Conservation (phyloP, 2,888 invertebrate genomes). For the Athetis lepigone region DNA sequence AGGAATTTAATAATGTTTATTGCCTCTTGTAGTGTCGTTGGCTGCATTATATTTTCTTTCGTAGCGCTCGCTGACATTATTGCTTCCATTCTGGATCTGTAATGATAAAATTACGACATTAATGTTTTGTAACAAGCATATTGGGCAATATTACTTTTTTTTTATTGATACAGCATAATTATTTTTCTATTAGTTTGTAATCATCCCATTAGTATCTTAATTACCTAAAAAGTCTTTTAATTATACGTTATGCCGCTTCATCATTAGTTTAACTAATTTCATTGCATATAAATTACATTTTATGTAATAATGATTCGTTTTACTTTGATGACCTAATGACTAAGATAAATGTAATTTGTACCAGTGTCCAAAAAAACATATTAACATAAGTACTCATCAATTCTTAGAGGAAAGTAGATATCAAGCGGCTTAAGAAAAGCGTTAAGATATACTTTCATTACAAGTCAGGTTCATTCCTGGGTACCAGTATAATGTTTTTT, state of each 20-base stretch:
- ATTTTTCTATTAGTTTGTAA: slow-evolving; percentile 38
- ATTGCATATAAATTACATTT: slow-evolving; percentile 16
- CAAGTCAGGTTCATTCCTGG: slow-evolving; percentile 14
- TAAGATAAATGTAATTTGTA: not conserved
- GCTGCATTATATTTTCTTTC: slow-evolving; percentile 80
- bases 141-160: slow-evolving; percentile 22
- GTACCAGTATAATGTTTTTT: slow-evolving; percentile 28
- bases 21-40: slow-evolving; percentile 85
- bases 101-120: slow-evolving; percentile 68
- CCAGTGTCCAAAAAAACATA: no score
- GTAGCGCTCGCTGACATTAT: slow-evolving; percentile 73
- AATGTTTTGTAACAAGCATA: slow-evolving; percentile 24
- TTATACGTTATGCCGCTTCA: slow-evolving; percentile 10
- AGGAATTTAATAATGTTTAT: slow-evolving; percentile 87
- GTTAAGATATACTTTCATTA: not conserved
- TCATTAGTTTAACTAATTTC: slow-evolving; percentile 16
- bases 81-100: slow-evolving; percentile 71
- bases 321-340: not conserved
- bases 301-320: slow-evolving; percentile 8
- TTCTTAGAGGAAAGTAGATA: no score
- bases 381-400: no score
- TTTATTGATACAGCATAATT: slow-evolving; percentile 9
- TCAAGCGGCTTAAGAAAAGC: not conserved
- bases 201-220: slow-evolving; percentile 27
- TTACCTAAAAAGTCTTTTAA: slow-evolving; percentile 20